Percentiles rank a stretch among this genome's conserved stretches.
These are phyloP conservation scores for Scortum barcoo DNA, from an alignment of 2,113 vertebrate genomes.

Conservation along the genomic window DNA sequence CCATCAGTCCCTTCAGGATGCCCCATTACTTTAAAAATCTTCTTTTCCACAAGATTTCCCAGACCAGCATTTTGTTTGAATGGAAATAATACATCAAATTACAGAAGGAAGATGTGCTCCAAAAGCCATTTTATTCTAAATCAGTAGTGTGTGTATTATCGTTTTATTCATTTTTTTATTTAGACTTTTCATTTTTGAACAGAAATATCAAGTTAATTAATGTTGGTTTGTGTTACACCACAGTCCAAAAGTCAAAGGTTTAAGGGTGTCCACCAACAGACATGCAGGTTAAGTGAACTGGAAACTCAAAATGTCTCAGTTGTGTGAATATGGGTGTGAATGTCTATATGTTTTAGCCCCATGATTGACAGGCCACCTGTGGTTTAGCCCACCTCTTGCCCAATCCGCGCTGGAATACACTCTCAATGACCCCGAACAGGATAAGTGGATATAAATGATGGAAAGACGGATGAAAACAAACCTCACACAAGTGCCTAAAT, in stretches of 20 bases:
- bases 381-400: background rate
- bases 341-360: no score
- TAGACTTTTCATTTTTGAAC: background rate
- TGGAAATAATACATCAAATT: background rate
- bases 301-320: no score
- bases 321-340: no score
- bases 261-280: no score
- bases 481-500: constrained; percentile 7
- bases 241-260: background rate
- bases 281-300: no score
- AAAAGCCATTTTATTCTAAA: background rate
- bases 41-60: background rate
- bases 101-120: background rate
- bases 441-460: constrained; percentile 21
- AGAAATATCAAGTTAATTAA: background rate
- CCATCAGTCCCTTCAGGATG: no score
- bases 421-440: background rate
- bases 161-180: background rate
- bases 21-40: background rate
- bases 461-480: constrained; percentile 8
- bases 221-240: background rate
- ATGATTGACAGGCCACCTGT: background rate
- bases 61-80: background rate
- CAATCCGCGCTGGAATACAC: background rate
- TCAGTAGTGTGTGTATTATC: background rate